Evolutionary conservation across 2,797 vertebrate genomes (phyloP), one percentile per base, ranked within the genome.

Genomic region (Pristis pectinata): DNA sequence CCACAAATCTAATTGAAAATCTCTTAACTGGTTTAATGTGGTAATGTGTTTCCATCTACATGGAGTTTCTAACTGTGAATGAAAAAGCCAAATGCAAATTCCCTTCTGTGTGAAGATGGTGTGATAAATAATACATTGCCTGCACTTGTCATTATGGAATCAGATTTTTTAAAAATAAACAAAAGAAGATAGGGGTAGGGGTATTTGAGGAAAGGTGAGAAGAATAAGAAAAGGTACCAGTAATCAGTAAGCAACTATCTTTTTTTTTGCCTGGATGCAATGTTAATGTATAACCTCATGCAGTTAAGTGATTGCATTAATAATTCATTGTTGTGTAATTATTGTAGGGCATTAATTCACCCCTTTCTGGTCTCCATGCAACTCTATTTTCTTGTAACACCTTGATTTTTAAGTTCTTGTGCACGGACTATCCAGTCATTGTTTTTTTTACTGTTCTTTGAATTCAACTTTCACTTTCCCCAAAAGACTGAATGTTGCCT

Each of bases 1-100:
- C 96, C 97, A 97, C 97, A 97, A 97, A 97, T 97, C 96, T 97
- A 97, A 97, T 97, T 97, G 97, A 97, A 97, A 97, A 96, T 95
- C 95, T 96, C 96, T 97, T 96, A 97, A 97, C 96, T 97, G 95
- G 95, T 96, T 95, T 96, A 97, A 97, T 95, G 93, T 95, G 96
- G 96, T 96, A 97, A 97, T 96, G 95, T 96, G 95, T 95, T 97
- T 94, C 95, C 95, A 96, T 96, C 95, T 96, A 94, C 0, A 11
- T 96, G 96, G 95, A 96, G 94, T 94, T 96, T 96, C 96, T 96
- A 96, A 96, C 95, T 96, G 94, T 95, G 95, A 96, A 72, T 94
- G 95, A 95, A 95, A 96, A 95, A 95, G 95, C 95, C 93, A 96
- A 97, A 97, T 97, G 96, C 95, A 96, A 96, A 97, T 97, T 96